phyloP scores from a whole-genome alignment of 2,888 invertebrate species.

The Teleogryllus oceanicus region DNA sequence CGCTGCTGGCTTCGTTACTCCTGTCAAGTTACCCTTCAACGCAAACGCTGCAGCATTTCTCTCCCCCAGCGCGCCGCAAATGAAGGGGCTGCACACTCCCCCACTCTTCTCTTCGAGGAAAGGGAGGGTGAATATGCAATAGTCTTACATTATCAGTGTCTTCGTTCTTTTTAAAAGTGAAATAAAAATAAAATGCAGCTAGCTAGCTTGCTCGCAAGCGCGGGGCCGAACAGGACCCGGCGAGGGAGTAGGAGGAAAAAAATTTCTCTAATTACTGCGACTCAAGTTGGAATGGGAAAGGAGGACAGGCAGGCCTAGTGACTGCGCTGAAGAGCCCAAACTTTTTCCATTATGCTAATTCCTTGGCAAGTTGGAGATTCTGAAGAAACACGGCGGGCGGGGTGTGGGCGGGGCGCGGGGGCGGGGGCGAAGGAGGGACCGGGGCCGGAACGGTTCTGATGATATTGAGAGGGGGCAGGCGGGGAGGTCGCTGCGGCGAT shows the following conservation, averaged over 20 bases:
- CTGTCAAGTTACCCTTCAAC: no score
- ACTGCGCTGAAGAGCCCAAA: conserved; percentile 35
- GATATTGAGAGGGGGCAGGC: not conserved
- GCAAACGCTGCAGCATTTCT: no score
- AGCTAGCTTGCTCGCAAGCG: not conserved
- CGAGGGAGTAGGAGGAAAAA: conserved; percentile 29
- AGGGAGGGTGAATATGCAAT: conserved; percentile 31
- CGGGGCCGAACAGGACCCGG: conserved; percentile 11
- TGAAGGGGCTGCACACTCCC: no score
- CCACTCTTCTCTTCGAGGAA: no score
- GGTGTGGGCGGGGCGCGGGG: not conserved
- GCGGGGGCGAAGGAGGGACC: not conserved
- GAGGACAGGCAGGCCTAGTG: conserved; percentile 31
- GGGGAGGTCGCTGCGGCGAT: not conserved
- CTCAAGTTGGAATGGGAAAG: conserved; percentile 34
- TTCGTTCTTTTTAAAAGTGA: conserved; percentile 10
- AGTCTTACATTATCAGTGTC: conserved; percentile 30
- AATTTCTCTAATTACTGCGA: conserved; percentile 37
- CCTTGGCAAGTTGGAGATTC: conserved; percentile 32
- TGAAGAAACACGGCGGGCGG: conserved; percentile 23
- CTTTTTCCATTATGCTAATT: conserved; percentile 38
- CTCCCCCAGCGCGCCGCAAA: no score
- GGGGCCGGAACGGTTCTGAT: not conserved
- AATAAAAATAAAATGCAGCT: conserved; percentile 29
- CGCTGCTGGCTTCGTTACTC: no score